These are phyloP conservation scores for Centropristis striata DNA, from an alignment of 2,113 vertebrate species.

Conservation along the genomic window DNA sequence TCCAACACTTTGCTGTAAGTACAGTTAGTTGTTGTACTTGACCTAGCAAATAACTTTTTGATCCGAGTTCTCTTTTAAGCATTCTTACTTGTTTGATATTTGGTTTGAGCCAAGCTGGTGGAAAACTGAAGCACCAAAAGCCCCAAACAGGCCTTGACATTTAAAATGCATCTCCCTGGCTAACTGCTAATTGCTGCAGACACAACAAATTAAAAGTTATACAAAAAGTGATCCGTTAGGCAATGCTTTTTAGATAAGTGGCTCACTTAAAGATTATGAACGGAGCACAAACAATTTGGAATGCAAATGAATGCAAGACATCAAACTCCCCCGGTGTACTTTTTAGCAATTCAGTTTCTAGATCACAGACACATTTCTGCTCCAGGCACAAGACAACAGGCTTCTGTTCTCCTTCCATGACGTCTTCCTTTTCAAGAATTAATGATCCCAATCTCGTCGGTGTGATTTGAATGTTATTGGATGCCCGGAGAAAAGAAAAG, in stretches of 20 bases:
- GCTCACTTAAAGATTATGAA: slow-evolving; percentile 59
- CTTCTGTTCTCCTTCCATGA: slow-evolving; percentile 39
- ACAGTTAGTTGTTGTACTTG: background rate
- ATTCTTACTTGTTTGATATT: background rate
- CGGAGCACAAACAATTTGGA: slow-evolving; percentile 37
- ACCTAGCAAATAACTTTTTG: background rate
- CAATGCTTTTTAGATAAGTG: slow-evolving; percentile 33
- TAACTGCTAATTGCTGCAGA: slow-evolving; percentile 56
- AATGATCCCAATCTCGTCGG: slow-evolving; percentile 50
- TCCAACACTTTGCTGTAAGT: background rate
- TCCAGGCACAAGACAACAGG: slow-evolving; percentile 42
- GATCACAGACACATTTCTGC: slow-evolving; percentile 57
- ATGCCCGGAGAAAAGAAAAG: background rate
- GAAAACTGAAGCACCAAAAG: background rate
- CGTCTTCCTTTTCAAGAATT: slow-evolving; percentile 54
- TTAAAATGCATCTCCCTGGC: slow-evolving; percentile 27
- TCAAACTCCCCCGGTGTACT: slow-evolving; percentile 45
- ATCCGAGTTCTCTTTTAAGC: too few relatives aligned
- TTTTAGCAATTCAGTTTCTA: slow-evolving; percentile 59
- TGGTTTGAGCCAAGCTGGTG: slow-evolving; percentile 13
- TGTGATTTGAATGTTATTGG: slow-evolving; percentile 28
- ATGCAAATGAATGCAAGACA: slow-evolving; percentile 69
- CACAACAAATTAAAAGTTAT: slow-evolving; percentile 57
- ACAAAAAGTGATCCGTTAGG: slow-evolving; percentile 49
- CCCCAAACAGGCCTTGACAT: slow-evolving; percentile 23